phyloP scores from a whole-genome alignment of 2,797 vertebrate genomes.

The Aulostomus chinensis region DNA sequence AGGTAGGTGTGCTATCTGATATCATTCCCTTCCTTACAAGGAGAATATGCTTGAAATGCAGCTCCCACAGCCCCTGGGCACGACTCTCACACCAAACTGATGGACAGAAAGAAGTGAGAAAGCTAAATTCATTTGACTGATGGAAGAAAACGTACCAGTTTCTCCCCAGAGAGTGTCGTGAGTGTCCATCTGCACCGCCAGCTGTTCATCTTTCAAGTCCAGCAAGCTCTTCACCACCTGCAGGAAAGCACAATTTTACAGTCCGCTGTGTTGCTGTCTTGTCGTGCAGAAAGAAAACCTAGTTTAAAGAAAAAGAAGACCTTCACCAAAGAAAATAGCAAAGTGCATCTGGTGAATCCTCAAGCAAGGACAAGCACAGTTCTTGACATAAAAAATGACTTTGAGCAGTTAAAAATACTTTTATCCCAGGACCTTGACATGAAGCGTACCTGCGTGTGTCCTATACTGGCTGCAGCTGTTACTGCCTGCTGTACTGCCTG shows the following conservation, averaged over 20 bases:
- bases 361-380: conserved; percentile 9
- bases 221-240: conserved; percentile 93
- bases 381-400: conserved; percentile 17
- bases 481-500: conserved; percentile 88
- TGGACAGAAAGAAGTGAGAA: conserved; percentile 56
- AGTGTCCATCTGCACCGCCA: conserved; percentile 87
- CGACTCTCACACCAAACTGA: conserved; percentile 43
- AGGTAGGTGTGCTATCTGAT: conserved; percentile 9
- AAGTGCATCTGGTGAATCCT: conserved; percentile 37
- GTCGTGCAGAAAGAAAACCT: conserved; percentile 31
- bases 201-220: conserved; percentile 83
- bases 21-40: too few species aligned
- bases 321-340: conserved; percentile 31
- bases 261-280: conserved; percentile 26
- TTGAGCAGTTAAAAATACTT: conserved; percentile 9
- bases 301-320: conserved; percentile 20
- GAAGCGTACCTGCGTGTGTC: conserved; percentile 84
- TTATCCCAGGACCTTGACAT: conserved; percentile 11
- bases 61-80: conserved; percentile 26
- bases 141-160: conserved; percentile 87
- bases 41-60: too few species aligned
- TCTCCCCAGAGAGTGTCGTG: conserved; percentile 97
- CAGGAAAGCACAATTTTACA: conserved; percentile 56
- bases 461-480: conserved; percentile 92
- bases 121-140: conserved; percentile 66